Conservation (phyloP, 2,888 invertebrate species). For the Amphimallon solstitiale region DNA sequence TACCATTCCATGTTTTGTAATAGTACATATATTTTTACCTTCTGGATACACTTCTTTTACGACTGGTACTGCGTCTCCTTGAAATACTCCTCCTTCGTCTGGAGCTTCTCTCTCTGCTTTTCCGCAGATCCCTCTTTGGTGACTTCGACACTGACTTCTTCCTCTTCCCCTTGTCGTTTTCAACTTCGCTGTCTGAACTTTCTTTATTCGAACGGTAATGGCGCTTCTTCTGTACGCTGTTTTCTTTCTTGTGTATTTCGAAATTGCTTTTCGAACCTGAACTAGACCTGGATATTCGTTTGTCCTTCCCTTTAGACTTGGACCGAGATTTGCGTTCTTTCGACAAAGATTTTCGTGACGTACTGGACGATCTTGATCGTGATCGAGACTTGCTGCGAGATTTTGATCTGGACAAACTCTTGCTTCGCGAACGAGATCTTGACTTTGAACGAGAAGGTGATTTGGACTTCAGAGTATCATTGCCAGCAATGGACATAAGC, state of each 20-base stretch:
- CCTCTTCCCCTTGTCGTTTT: slow-evolving; percentile 58
- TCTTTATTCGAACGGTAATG: slow-evolving; percentile 89
- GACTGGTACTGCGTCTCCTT: slow-evolving; percentile 54
- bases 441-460: slow-evolving; percentile 56
- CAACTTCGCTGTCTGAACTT: slow-evolving; percentile 74
- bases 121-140: slow-evolving; percentile 52
- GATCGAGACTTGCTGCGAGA: slow-evolving; percentile 52
- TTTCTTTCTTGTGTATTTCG: slow-evolving; percentile 79
- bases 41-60: slow-evolving; percentile 60
- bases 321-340: slow-evolving; percentile 47
- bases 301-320: slow-evolving; percentile 47
- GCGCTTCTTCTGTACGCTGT: slow-evolving; percentile 86
- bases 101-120: slow-evolving; percentile 64
- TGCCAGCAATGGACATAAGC: slow-evolving; percentile 70
- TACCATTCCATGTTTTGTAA: too few relatives aligned
- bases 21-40: slow-evolving; percentile 50
- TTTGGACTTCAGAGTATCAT: slow-evolving; percentile 55
- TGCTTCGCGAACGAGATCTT: slow-evolving; percentile 55
- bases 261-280: slow-evolving; percentile 66
- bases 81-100: slow-evolving; percentile 61
- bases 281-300: slow-evolving; percentile 45
- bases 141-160: slow-evolving; percentile 56
- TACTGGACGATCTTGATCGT: slow-evolving; percentile 51
- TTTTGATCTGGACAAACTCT: slow-evolving; percentile 51
- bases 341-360: slow-evolving; percentile 46